These are phyloP conservation scores for Labia minor DNA, from an alignment of 2,888 invertebrate genomes.

Conservation along the genomic window DNA sequence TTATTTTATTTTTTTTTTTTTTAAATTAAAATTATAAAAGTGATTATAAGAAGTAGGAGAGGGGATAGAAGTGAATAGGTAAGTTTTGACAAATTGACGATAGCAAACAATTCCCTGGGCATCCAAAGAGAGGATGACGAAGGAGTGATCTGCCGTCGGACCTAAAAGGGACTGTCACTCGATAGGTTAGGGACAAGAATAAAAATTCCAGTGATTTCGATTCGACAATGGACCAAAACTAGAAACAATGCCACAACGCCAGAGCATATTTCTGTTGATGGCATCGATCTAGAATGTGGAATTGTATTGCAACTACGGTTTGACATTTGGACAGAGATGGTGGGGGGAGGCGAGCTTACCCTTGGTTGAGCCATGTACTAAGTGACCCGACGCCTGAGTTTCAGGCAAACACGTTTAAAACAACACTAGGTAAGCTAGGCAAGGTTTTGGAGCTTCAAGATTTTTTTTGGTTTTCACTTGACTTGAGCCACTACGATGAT, in stretches of 20 bases:
- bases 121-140: too few relatives aligned
- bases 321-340: too few relatives aligned
- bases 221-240: neutral
- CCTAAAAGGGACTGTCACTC: too few relatives aligned
- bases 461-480: neutral
- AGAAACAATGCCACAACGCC: neutral
- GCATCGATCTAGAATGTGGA: neutral
- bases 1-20: too few relatives aligned
- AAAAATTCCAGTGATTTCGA: neutral
- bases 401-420: neutral
- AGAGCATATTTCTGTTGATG: neutral
- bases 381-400: neutral
- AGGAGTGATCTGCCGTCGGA: too few relatives aligned
- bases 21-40: too few relatives aligned
- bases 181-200: too few relatives aligned
- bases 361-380: constrained; percentile 77
- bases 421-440: neutral
- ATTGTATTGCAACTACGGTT: too few relatives aligned
- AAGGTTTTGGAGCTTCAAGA: neutral
- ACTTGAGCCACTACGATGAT: neutral
- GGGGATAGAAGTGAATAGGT: too few relatives aligned
- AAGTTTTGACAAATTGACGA: too few relatives aligned
- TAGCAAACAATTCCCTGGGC: too few relatives aligned
- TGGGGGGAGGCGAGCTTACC: constrained; percentile 49
- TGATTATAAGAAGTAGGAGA: too few relatives aligned